Percentiles rank a stretch among this genome's conserved stretches.
phyloP scores from a whole-genome alignment of 2,113 vertebrate species.

The Junco hyemalis region DNA sequence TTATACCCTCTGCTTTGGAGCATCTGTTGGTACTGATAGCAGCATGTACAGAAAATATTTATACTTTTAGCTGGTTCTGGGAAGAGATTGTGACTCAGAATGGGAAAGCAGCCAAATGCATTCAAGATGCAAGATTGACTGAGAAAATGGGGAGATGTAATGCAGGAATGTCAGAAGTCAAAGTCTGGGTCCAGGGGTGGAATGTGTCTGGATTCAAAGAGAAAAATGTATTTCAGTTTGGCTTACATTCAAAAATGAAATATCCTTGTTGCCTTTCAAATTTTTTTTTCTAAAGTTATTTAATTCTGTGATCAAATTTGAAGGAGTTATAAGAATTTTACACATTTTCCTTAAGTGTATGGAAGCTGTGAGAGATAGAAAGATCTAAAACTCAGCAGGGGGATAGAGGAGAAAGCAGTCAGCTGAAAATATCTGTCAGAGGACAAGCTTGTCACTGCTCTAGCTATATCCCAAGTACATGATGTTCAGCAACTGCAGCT shows the following conservation, averaged over 20 bases:
- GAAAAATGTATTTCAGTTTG: neutral
- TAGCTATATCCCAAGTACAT: neutral
- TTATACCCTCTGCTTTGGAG: neutral
- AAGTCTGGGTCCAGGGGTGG: neutral
- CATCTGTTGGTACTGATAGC: neutral
- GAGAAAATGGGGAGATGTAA: neutral
- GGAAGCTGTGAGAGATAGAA: neutral
- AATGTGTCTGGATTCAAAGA: neutral
- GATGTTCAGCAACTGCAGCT: constrained; percentile 1
- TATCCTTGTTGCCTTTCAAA: neutral
- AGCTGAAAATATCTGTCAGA: neutral
- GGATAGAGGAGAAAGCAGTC: neutral
- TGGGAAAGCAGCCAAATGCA: neutral
- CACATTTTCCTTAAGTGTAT: neutral
- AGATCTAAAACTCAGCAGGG: neutral
- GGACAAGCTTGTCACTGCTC: neutral
- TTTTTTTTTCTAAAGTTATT: neutral
- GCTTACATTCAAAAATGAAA: neutral
- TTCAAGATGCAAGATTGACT: neutral
- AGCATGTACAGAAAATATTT: neutral
- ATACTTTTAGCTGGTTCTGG: neutral
- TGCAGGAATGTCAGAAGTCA: neutral
- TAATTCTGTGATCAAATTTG: neutral
- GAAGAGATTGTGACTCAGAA: constrained; percentile 8
- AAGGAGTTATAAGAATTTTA: neutral